Percentiles rank a stretch among this genome's conserved stretches.
These are phyloP conservation scores for Odobenus rosmarus DNA, from an alignment of 2,113 vertebrate species.

Conservation along the genomic window DNA sequence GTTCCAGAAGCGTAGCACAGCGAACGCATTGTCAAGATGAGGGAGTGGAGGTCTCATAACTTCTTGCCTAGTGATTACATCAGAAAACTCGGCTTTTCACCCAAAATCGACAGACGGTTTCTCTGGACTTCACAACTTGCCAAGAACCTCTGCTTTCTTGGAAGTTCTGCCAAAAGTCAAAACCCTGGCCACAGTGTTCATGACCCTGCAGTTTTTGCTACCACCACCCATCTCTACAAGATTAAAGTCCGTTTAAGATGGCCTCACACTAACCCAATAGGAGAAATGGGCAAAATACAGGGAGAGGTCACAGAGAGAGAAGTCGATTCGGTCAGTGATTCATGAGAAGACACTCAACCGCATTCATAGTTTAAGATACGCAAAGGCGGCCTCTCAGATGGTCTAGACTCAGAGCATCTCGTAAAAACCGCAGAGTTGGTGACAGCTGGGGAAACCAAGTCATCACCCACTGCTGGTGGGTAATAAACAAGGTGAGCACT, in stretches of 20 bases:
- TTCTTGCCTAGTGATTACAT: neutral
- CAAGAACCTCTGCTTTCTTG: neutral
- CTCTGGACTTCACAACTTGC: neutral
- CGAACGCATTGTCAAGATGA: rapidly evolving
- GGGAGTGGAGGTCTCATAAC: neutral
- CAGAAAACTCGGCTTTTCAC: neutral
- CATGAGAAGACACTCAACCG: neutral
- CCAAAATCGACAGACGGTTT: neutral
- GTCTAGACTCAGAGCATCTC: neutral
- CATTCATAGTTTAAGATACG: neutral
- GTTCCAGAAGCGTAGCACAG: neutral
- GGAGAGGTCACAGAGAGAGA: neutral
- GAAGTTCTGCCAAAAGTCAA: neutral
- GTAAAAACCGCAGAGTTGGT: neutral
- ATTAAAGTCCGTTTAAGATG: neutral
- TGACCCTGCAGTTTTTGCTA: neutral
- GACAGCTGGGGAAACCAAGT: neutral
- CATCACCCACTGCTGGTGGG: no score
- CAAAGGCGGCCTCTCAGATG: neutral
- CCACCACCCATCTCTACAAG: neutral
- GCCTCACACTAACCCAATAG: neutral
- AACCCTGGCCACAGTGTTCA: neutral
- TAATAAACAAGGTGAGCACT: rapidly evolving
- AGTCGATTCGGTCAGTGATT: neutral
- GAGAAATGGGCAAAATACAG: neutral